Base-by-base conservation (phyloP, 1,140 invertebrate species). In the Ptiloglossa arizonensis region DNA sequence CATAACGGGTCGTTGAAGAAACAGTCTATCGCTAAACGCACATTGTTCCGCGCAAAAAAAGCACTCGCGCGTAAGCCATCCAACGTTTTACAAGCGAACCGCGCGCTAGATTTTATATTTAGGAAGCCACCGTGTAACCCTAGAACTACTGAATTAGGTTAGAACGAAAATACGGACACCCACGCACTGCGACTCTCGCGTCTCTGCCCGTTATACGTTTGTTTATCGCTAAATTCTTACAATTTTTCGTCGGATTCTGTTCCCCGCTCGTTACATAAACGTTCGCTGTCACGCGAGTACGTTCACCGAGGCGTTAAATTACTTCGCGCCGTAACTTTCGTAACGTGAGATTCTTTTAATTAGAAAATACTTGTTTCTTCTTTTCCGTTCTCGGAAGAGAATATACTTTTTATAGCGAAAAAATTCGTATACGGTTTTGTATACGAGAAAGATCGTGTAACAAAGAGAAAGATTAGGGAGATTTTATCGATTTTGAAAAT, bases 91-190 rank as follows among this genome's bases (percentile, higher is more conserved):
- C 78, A 85, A n/a, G 82, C 59, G 60, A 82, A 86, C 67, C 85
- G 68, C 70, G 87, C 80, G 89, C 90, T 90, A 90, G 90, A 91
- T 90, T 90, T 91, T 91, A 91, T 91, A 90, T 91, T 91, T 91
- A 90, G 90, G 89, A 86, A 81, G 83, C 82, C 72, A 86, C 80
- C 82, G 50, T 88, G 89, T 90, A 90, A 91, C 89, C 85, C 86
- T 89, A 89, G 88, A 91, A 90, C 90, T 90, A 86, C 90, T 90
- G 90, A 90, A 90, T 90, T 90, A 87, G 89, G 90, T 90, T 90
- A 76, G 89, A 90, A 90, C 89, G 82, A 90, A 90, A 90, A 91
- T 90, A 90, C 69, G 76, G 63, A 64, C 88, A 87, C 84, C 83
- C 86, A 89, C 88, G 79, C 80, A 67, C 41, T 56, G 64, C 72